Percentiles rank a stretch among this genome's conserved stretches.
These are phyloP conservation scores for Lagorchestes hirsutus DNA, from an alignment of 2,797 vertebrate genomes.

Conservation along the genomic window DNA sequence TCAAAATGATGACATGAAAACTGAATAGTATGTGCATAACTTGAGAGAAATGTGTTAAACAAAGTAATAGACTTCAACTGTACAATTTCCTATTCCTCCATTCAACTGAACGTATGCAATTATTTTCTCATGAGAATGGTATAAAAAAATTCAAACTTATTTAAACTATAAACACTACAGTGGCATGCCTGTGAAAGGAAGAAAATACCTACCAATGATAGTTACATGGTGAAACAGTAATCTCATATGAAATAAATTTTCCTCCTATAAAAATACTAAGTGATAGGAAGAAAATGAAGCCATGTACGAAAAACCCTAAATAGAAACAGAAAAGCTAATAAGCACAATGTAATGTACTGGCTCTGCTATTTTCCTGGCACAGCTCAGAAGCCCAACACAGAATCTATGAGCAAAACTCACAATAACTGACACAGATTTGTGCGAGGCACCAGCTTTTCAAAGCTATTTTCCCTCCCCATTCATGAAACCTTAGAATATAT, in stretches of 20 bases:
- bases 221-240: neutral
- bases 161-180: neutral
- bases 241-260: neutral
- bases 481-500: neutral
- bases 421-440: conserved; percentile 20
- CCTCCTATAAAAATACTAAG: neutral
- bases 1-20: conserved; percentile 15
- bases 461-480: neutral
- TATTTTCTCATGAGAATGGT: conserved; percentile 10
- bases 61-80: neutral
- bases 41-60: conserved; percentile 35
- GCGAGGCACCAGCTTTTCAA: neutral
- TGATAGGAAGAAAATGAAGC: neutral
- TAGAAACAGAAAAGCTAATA: neutral
- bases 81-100: conserved; percentile 6
- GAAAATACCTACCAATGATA: neutral
- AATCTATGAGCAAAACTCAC: neutral
- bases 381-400: neutral
- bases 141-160: neutral
- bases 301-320: neutral
- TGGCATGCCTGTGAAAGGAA: neutral
- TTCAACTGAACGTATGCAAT: conserved; percentile 14
- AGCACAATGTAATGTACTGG: neutral
- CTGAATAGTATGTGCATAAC: neutral
- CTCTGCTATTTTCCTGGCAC: neutral